Evolutionary conservation across 2,113 vertebrate genomes (phyloP).

Genomic region (Xiphorhynchus elegans): DNA sequence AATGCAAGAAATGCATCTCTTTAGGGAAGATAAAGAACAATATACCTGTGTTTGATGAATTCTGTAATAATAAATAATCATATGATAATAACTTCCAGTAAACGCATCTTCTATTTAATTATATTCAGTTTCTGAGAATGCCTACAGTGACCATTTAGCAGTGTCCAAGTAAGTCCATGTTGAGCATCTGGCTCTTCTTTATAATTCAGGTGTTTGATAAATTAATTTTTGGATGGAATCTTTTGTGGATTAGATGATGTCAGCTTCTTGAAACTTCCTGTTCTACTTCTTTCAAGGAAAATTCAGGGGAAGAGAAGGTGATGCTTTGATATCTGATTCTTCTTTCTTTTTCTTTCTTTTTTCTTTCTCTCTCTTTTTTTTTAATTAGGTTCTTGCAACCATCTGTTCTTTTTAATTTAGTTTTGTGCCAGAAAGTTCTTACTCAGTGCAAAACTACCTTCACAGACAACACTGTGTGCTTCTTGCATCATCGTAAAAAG

Average conservation of each 20-base stretch:
- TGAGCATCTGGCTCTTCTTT: background rate
- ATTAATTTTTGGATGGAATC: background rate
- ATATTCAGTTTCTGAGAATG: background rate
- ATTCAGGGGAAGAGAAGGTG: background rate
- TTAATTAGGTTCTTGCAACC: background rate
- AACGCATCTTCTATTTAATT: background rate
- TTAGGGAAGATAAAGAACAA: background rate
- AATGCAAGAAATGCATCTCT: background rate
- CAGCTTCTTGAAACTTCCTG: background rate
- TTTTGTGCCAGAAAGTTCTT: slow-evolving; percentile 6
- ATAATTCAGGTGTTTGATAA: background rate
- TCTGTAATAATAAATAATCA: background rate
- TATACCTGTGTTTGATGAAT: background rate
- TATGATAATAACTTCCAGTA: background rate
- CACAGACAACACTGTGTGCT: background rate
- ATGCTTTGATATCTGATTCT: background rate
- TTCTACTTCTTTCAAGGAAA: background rate
- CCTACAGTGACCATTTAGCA: background rate
- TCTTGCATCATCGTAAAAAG: background rate
- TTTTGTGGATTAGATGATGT: background rate
- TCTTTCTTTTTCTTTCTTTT: background rate
- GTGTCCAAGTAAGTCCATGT: background rate
- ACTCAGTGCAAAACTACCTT: background rate
- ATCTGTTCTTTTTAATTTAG: slow-evolving; percentile 4
- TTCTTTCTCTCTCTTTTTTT: background rate